Conservation (phyloP, 2,888 invertebrate species). For the Ochropleura plecta region DNA sequence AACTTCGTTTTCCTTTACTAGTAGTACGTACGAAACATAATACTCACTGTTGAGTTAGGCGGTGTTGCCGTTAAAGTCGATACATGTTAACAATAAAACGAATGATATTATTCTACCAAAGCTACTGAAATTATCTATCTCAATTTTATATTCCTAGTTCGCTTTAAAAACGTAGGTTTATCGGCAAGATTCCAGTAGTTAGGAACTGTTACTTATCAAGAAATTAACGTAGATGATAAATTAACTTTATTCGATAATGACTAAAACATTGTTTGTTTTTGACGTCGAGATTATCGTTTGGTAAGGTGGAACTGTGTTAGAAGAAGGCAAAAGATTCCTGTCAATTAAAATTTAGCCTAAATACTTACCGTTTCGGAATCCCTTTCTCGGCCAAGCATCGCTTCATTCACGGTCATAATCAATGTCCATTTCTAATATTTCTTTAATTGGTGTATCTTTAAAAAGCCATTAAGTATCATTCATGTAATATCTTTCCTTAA, state of each 20-base stretch:
- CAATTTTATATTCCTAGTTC: slow-evolving; percentile 89
- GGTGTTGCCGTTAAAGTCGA: slow-evolving; percentile 66
- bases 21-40: slow-evolving; percentile 76
- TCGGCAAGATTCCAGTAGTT: slow-evolving; percentile 89
- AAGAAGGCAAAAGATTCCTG: slow-evolving; percentile 75
- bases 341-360: slow-evolving; percentile 77
- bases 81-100: slow-evolving; percentile 74
- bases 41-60: slow-evolving; percentile 78
- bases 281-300: slow-evolving; percentile 82
- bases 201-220: slow-evolving; percentile 83
- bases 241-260: slow-evolving; percentile 76
- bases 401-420: slow-evolving; percentile 61
- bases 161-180: slow-evolving; percentile 89
- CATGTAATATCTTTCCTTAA: slow-evolving; percentile 76
- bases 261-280: slow-evolving; percentile 73
- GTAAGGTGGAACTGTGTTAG: slow-evolving; percentile 89
- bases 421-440: slow-evolving; percentile 67
- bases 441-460: slow-evolving; percentile 68
- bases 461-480: slow-evolving; percentile 68
- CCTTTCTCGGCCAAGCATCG: slow-evolving; percentile 60
- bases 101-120: slow-evolving; percentile 89
- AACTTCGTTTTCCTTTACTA: slow-evolving; percentile 72
- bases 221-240: slow-evolving; percentile 84
- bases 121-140: slow-evolving; percentile 90
- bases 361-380: slow-evolving; percentile 79